These are phyloP conservation scores for Peucedramus taeniatus DNA, from an alignment of 2,113 vertebrate genomes.

Conservation along the genomic window DNA sequence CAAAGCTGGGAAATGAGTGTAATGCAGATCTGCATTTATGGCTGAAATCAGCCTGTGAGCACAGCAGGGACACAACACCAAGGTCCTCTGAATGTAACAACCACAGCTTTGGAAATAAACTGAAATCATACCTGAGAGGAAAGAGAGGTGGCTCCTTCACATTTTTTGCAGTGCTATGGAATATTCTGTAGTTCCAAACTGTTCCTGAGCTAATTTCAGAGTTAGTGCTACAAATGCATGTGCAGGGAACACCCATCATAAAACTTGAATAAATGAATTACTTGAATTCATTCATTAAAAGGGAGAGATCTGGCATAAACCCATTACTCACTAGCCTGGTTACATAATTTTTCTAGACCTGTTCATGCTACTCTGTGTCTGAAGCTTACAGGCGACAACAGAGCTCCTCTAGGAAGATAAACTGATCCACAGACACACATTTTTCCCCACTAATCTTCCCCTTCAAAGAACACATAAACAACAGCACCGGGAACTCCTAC, in stretches of 20 bases:
- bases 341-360: not conserved
- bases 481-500: not conserved
- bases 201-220: not conserved
- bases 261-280: not conserved
- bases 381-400: not conserved
- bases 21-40: not conserved
- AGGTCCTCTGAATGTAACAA: not conserved
- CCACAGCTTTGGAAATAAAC: not conserved
- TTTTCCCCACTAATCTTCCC: not conserved
- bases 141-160: not conserved
- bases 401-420: not conserved
- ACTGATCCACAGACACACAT: not conserved
- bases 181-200: not conserved
- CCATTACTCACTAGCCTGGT: not conserved
- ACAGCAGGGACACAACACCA: not conserved
- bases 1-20: not conserved
- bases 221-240: not conserved
- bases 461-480: not conserved
- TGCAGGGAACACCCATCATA: not conserved
- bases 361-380: not conserved
- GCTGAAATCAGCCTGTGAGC: not conserved
- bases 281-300: not conserved
- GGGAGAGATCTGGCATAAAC: not conserved
- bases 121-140: not conserved
- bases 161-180: not conserved